phyloP scores from a whole-genome alignment of 2,888 invertebrate species.

The Ormyrus rosae region DNA sequence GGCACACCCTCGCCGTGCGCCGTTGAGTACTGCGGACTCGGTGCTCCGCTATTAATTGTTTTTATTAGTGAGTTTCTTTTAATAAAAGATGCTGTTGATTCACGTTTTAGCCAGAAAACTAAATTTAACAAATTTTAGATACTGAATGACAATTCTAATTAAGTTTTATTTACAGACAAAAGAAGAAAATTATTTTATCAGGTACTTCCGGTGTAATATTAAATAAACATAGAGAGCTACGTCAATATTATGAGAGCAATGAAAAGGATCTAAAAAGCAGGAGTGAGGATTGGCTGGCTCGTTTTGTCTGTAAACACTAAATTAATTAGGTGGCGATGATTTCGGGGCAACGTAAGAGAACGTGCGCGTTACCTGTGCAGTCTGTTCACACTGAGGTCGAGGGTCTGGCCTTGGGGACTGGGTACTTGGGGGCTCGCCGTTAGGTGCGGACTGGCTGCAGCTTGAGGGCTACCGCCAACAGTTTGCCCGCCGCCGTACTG shows the following conservation, averaged over 20 bases:
- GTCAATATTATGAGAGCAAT: neutral
- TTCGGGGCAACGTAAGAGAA: neutral
- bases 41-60: constrained; percentile 74
- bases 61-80: too few relatives aligned
- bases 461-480: constrained; percentile 88
- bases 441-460: constrained; percentile 89
- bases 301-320: constrained; percentile 50
- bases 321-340: constrained; percentile 54
- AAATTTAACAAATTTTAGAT: too few relatives aligned
- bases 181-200: too few relatives aligned
- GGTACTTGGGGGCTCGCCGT: constrained; percentile 93
- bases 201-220: too few relatives aligned
- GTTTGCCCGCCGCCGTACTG: constrained; percentile 84
- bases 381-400: constrained; percentile 92
- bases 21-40: constrained; percentile 80
- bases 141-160: too few relatives aligned
- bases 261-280: constrained; percentile 15
- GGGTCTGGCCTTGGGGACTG: constrained; percentile 93
- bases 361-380: constrained; percentile 84
- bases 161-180: too few relatives aligned
- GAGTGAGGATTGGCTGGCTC: neutral
- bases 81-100: too few relatives aligned
- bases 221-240: neutral
- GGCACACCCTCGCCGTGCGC: constrained; percentile 77
- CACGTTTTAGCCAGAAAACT: too few relatives aligned